These are phyloP conservation scores for Vombatus ursinus DNA, from an alignment of 2,113 vertebrate species.

Conservation along the genomic window DNA sequence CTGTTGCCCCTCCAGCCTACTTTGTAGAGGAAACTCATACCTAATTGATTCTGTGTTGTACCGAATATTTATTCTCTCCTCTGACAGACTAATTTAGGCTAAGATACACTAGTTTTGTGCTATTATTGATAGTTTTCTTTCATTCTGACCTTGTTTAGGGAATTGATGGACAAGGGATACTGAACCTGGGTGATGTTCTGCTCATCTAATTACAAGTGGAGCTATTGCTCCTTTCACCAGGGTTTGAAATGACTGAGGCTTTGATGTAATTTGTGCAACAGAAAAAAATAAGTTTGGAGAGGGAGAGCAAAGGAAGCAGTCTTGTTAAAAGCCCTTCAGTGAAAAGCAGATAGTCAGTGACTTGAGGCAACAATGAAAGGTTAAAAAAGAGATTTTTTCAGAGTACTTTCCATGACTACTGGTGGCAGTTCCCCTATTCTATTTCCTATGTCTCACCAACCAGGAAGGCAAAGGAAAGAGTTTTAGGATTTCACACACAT, in stretches of 20 bases:
- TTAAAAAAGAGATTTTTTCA: neutral
- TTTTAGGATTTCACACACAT: neutral
- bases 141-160: slow-evolving; percentile 46
- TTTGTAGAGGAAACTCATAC: slow-evolving; percentile 23
- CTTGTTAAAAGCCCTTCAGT: neutral
- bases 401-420: neutral
- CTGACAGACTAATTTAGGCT: neutral
- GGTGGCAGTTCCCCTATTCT: neutral
- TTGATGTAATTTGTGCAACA: slow-evolving; percentile 17
- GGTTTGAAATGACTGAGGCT: slow-evolving; percentile 56
- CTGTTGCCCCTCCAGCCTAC: neutral
- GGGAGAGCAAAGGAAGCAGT: neutral
- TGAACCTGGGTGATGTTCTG: slow-evolving; percentile 47
- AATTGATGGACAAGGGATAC: slow-evolving; percentile 40
- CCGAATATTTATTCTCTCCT: slow-evolving; percentile 46
- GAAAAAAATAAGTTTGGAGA: slow-evolving; percentile 59
- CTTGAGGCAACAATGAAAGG: neutral
- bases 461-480: neutral
- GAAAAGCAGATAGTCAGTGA: slow-evolving; percentile 7
- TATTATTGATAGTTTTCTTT: slow-evolving; percentile 22
- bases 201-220: slow-evolving; percentile 46
- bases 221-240: slow-evolving; percentile 17
- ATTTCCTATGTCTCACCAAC: neutral
- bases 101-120: neutral
- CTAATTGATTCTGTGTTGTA: slow-evolving; percentile 24